phyloP scores from a whole-genome alignment of 2,888 invertebrate genomes.

The Amphipyra tragopoginis region DNA sequence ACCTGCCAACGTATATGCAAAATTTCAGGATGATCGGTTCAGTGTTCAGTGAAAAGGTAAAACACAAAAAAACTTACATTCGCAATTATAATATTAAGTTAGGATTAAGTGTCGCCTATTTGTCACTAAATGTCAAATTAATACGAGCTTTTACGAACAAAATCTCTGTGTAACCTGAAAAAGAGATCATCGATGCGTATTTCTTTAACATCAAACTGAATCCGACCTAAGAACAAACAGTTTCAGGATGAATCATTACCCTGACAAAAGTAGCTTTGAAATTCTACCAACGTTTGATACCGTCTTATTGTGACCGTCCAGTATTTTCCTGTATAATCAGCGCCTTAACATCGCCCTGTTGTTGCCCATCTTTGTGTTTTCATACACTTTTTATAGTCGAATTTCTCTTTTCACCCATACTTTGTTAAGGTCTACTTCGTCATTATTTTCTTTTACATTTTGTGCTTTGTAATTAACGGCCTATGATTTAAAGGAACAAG shows the following conservation, averaged over 20 bases:
- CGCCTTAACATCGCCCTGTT: conserved; percentile 20
- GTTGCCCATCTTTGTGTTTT: conserved; percentile 38
- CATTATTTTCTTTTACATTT: conserved; percentile 28
- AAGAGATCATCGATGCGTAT: not conserved
- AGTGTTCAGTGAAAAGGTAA: no score
- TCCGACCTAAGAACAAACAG: not conserved
- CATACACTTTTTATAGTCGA: conserved; percentile 33
- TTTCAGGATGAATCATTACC: not conserved
- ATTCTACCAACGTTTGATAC: conserved; percentile 14
- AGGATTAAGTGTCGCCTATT: no score
- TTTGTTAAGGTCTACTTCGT: conserved; percentile 16
- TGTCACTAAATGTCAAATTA: no score
- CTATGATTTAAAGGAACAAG: not conserved
- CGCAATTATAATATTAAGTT: no score
- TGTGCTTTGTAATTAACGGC: conserved; percentile 37
- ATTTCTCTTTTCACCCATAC: conserved; percentile 33
- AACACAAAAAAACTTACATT: no score
- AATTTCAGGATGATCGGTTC: no score
- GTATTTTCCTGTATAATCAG: conserved; percentile 49
- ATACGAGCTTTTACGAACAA: no score
- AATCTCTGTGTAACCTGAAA: not conserved
- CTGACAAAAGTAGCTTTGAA: conserved; percentile 17
- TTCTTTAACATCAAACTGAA: not conserved
- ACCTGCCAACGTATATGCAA: no score
- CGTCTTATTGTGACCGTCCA: conserved; percentile 27